A percentile compares a stretch with the other conserved stretches of the same genome.
phyloP scores from a whole-genome alignment of 2,888 invertebrate species.

The Arenicola marina region DNA sequence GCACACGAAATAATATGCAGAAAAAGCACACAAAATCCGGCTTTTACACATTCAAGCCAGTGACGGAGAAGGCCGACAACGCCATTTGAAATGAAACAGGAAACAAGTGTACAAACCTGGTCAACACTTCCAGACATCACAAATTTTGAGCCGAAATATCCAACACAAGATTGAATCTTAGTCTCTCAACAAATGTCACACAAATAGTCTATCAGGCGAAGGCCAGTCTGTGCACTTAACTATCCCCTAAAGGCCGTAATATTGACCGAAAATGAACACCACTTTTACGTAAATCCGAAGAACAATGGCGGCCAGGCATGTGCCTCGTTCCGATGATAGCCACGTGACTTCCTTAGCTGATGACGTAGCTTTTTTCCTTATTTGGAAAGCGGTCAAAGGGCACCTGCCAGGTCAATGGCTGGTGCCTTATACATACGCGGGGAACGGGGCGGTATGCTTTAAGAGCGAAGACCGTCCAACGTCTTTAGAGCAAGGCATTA shows the following conservation, averaged over 20 bases:
- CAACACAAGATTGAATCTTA: not conserved
- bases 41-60: not conserved
- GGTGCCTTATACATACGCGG: too few relatives aligned
- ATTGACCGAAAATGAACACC: not conserved
- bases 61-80: too few relatives aligned
- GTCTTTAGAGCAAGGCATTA: too few relatives aligned
- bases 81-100: not conserved
- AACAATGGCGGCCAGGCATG: not conserved
- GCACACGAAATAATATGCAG: not conserved
- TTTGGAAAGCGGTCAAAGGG: too few relatives aligned
- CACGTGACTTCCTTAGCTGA: not conserved
- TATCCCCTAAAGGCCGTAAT: not conserved
- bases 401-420: too few relatives aligned
- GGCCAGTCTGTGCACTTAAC: not conserved
- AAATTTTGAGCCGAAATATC: not conserved
- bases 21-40: not conserved
- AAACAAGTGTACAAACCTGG: not conserved
- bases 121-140: conserved; percentile 7
- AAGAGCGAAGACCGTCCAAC: too few relatives aligned
- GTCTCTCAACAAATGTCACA: not conserved
- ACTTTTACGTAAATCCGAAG: not conserved
- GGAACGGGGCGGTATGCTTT: too few relatives aligned
- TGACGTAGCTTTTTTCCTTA: too few relatives aligned
- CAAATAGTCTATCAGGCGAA: not conserved
- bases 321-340: not conserved